Evolutionary conservation across 2,113 vertebrate species (phyloP), one percentile per base, ranked within the genome.

Genomic region (Chauna torquata): DNA sequence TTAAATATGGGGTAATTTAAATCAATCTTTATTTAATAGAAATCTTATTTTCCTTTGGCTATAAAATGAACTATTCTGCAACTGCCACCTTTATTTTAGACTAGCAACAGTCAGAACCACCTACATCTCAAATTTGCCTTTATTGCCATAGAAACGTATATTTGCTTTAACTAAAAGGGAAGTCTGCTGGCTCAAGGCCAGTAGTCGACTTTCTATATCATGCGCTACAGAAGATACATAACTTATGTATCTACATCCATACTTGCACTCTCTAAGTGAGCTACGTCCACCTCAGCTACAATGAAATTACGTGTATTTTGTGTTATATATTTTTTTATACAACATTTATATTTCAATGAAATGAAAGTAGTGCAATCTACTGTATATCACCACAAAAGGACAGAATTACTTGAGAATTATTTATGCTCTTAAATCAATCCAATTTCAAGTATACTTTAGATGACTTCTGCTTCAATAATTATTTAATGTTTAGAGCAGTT

Each of bases 111-210:
- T 66, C 79, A 96, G 96, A 97, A 96, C 95, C 90, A 93, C 96
- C 96, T 93, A 97, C 96, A 91, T 91, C 93, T 96, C 49, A 92
- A 84, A 93, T 92, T 64, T 93, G 83, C 83, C 78, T 94, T 84
- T 91, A 97, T 95, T 93, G 74, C 96, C 95, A 97, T 95, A 93
- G 96, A 96, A 97, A 96, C 86, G 2, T 92, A 83, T 88, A 84
- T 89, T 95, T 95, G 76, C 92, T 84, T 94, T 82, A 92, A 86
- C 92, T 38, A 90, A 96, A 93, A 96, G 90, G 80, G 90, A 88
- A 84, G 30, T 61, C 50, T 86, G 77, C 49, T 91, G 86, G 80
- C 65, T 81, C 57, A 75, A 4, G 69, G 38, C 42, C 71, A 91
- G 25, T 76, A 1, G 0, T 34, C 80, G 61, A 54, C 50, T 72